Base-by-base conservation (phyloP, 2,888 invertebrate species). In the Spatulosminthurus flaviceps region DNA sequence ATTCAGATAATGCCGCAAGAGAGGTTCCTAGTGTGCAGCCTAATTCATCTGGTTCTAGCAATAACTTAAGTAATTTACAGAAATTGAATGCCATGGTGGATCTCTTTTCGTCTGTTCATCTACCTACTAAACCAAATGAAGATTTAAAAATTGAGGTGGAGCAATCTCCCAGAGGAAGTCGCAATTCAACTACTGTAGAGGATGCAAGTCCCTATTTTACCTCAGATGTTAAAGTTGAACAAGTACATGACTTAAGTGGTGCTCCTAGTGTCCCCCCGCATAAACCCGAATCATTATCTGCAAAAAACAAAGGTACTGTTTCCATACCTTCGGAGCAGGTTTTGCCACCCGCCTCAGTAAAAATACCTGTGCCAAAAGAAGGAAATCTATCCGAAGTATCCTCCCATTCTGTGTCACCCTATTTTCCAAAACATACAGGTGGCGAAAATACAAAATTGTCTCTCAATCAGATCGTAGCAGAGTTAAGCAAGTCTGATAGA, bases 51-150 rank as follows among this genome's bases (percentile, higher is more conserved):
- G 51, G 16, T 51, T 13, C n/a, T 2, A 51, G 51, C 51, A 51
- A 51, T 51, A 51, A 51, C n/a, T 51, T 51, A n/a, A 51, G 51
- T 51, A 51, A 51, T 51, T 51, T 51, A 51, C 51, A 51, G 16
- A 51, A 51, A 51, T n/a, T 51, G 16, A 51, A 51, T n/a, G 51
- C 51, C n/a, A 51, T 51, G 51, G 16, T 51, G 51, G 51, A 51
- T 9, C 5, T 51, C 9, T 51, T 51, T n/a, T 51, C 51, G 16
- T 51, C 51, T n/a, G 16, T n/a, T n/a, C n/a, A 13, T 16, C 51
- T 19, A 2, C 51, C 51, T 19, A 51, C n/a, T 11, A 51, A 51
- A 51, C 51, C 51, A 13, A 51, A 51, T 13, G 51, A 51, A 51
- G 51, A 51, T 2, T 2, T n/a, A 19, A 51, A 51, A 51, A 19